phyloP scores from a whole-genome alignment of 2,797 vertebrate species.

The Harpagifer antarcticus region DNA sequence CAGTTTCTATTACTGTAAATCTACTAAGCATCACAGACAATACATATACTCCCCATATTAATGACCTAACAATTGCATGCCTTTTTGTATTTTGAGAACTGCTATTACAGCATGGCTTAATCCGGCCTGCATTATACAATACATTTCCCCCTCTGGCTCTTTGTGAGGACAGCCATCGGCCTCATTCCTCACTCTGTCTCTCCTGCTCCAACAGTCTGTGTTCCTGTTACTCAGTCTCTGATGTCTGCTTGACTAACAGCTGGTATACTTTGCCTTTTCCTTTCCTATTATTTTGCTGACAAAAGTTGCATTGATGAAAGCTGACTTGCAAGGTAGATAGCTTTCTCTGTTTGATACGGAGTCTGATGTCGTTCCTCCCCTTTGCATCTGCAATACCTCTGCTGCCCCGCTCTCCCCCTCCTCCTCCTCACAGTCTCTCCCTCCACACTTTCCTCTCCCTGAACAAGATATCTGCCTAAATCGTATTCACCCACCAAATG shows the following conservation, averaged over 20 bases:
- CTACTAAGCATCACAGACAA: constrained; percentile 14
- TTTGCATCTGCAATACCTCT: constrained; percentile 74
- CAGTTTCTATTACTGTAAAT: constrained; percentile 5
- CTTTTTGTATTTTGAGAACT: constrained; percentile 43
- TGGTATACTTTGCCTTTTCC: constrained; percentile 96
- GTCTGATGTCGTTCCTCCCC: constrained; percentile 85
- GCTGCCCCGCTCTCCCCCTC: constrained; percentile 13
- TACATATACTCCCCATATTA: constrained; percentile 13
- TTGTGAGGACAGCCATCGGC: constrained; percentile 38
- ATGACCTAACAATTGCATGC: constrained; percentile 24
- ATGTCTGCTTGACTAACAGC: constrained; percentile 95
- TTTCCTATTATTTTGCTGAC: constrained; percentile 92
- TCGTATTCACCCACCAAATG: constrained; percentile 47
- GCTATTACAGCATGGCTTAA: constrained; percentile 26
- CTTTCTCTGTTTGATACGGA: constrained; percentile 89
- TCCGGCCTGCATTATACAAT: constrained; percentile 30
- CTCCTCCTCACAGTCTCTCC: constrained; percentile 21
- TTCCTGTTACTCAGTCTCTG: constrained; percentile 84
- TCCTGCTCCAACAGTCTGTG: constrained; percentile 84
- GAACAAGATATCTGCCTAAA: constrained; percentile 51
- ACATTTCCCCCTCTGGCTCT: constrained; percentile 37
- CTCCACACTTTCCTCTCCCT: constrained; percentile 57
- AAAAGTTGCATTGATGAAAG: constrained; percentile 99
- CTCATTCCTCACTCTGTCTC: constrained; percentile 28
- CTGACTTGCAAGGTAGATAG: constrained; percentile 99